Evolutionary conservation across 2,888 invertebrate species (phyloP), one percentile per base, ranked within the genome.

Genomic region (Pollenia labialis): DNA sequence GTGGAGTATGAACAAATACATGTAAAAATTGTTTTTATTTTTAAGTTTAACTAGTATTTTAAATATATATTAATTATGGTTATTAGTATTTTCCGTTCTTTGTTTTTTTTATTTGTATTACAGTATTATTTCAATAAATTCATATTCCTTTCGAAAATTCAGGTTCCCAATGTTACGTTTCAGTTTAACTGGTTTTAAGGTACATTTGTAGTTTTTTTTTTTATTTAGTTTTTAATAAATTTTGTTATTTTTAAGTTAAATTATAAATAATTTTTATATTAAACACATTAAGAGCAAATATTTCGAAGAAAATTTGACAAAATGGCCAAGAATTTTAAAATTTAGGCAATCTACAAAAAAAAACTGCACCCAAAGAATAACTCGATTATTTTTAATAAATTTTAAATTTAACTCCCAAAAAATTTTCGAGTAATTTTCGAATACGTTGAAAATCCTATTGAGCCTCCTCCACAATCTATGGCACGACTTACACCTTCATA

Each of bases 131-230:
- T 79, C 76, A 76, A 62, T 72, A 75, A 77, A 81, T 87, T 84
- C 87, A 71, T 74, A 85, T 75, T 75, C 75, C 74, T 81, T 77
- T 79, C 81, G 62, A 87, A 82, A 80, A 54, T 81, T 81, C 85
- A 85, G 87, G 85, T 87, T 87, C 85, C 76, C 81, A 81, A 85
- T 87, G 68, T 87, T 87, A 72, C 81, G 64, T 66, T 66, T 85
- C 84, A 85, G 87, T 87, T 87, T 87, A n/a, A 87, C 87, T 84
- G 87, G 68, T 64, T 74, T 75, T 82, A 85, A 85, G 87, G 87
- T 85, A 87, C 87, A 80, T 85, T 81, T 85, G 85, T 82, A 87
- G 81, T 87, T 64, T 44, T 12, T n/a, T 68, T 58, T 68, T 66
- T 60, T 56, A 18, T 32, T 64, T 14, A 6, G 42, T 44, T 66